Percentiles rank a stretch among this genome's conserved stretches.
These are phyloP conservation scores for Drosophila hawaiiensis DNA, from an alignment of 2,888 invertebrate genomes.

Conservation along the genomic window DNA sequence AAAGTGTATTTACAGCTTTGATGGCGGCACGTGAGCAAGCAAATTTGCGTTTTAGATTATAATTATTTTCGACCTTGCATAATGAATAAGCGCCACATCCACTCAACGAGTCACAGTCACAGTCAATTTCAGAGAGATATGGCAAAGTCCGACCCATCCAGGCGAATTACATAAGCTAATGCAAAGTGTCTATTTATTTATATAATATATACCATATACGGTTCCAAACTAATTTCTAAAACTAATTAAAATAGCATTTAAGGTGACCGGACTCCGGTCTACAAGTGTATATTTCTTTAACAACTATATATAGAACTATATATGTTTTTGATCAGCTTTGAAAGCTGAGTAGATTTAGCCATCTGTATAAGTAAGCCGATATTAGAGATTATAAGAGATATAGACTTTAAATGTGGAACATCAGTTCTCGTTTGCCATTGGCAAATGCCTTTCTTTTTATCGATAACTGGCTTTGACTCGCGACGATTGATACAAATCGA, in stretches of 20 bases:
- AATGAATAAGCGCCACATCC: constrained; percentile 35
- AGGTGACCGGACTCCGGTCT: background rate
- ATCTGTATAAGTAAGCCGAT: background rate
- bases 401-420: background rate
- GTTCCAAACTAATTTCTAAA: background rate
- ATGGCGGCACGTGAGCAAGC: constrained; percentile 45
- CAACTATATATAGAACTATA: background rate
- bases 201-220: background rate
- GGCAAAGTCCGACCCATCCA: constrained; percentile 32
- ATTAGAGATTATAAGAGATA: background rate
- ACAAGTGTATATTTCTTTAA: background rate
- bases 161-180: constrained; percentile 26
- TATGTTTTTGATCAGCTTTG: background rate
- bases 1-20: constrained; percentile 40
- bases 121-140: constrained; percentile 1
- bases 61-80: constrained; percentile 21
- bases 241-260: background rate
- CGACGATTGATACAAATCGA: no score
- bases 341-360: background rate
- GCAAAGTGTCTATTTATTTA: constrained; percentile 1
- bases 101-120: constrained; percentile 2
- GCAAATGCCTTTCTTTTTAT: background rate
- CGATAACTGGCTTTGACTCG: no score
- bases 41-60: constrained; percentile 63
- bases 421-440: background rate